Evolutionary conservation across 2,888 invertebrate genomes (phyloP), one percentile per base, ranked within the genome.

Genomic region (Acheta domesticus): DNA sequence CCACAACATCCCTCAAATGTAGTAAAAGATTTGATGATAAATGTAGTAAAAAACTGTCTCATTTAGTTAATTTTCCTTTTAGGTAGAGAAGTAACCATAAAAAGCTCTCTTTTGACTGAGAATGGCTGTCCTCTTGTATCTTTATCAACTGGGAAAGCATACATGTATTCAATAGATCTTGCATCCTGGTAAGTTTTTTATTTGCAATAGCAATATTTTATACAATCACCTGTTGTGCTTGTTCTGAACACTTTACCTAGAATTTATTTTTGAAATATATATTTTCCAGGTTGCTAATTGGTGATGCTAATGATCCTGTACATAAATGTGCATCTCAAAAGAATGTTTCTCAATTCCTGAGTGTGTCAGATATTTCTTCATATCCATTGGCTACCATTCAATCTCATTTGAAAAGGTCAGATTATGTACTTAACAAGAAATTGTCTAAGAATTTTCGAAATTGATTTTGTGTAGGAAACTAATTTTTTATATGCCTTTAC

Each of bases 141-240:
- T n/a, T 89, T 97, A 62, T 93, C 93, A 50, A 95, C 93, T 85
- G 95, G 96, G 48, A 92, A 93, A 85, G 94, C 96, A 2, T 97
- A 94, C 85, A 92, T 95, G 80, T 97, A 93, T 86, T 93, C 93
- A 83, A 89, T 91, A 83, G 92, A 93, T 84, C 89, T 97, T 84
- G 91, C 91, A 84, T 89, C 93, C 11, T 93, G 94, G 96, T 92
- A 88, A 89, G 88, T 87, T 62, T 62, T 11, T 19, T 62, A 19
- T 62, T n/a, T 62, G 1, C n/a, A 14, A 4, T 62, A n/a, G n/a
- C 62, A 19, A 5, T 62, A 5, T 62, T 62, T 14, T 62, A 4
- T 62, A 12, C 14, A 19, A 12, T 62, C n/a, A 62, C 16, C n/a
- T 62, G 16, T 19, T 12, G n/a, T n/a, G 16, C 16, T 19, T 14